Conservation (phyloP, 2,888 invertebrate genomes). For the Gryllus longicercus region DNA sequence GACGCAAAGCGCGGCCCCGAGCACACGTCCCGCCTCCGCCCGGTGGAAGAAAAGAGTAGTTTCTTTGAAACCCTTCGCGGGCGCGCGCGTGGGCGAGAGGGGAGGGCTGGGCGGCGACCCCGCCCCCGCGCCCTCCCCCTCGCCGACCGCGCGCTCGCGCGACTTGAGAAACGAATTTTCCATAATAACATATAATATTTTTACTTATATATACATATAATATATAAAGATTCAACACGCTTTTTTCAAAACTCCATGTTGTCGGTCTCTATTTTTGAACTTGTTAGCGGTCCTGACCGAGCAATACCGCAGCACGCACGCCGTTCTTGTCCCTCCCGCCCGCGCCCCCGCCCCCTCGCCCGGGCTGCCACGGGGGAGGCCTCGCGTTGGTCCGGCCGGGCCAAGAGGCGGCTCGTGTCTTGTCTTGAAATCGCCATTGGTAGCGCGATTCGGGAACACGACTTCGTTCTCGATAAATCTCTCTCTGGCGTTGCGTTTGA, state of each 20-base stretch:
- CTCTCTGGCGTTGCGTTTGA: no score
- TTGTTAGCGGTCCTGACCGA: slow-evolving; percentile 17
- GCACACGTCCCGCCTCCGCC: background rate
- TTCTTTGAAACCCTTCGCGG: background rate
- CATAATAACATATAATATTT: slow-evolving; percentile 1
- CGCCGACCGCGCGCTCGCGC: background rate
- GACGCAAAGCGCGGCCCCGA: no score
- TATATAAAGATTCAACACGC: background rate
- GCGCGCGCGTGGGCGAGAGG: background rate
- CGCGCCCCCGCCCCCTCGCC: background rate
- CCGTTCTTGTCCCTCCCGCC: background rate
- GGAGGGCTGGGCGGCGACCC: background rate
- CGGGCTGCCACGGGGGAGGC: no score
- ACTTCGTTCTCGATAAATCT: no score
- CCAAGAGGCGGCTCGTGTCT: no score
- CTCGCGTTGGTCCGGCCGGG: no score
- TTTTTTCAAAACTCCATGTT: slow-evolving; percentile 7
- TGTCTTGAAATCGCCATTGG: no score
- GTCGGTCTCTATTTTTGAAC: slow-evolving; percentile 17
- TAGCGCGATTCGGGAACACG: no score
- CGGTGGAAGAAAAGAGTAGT: slow-evolving; percentile 17
- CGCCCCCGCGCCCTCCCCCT: background rate
- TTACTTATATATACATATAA: slow-evolving; percentile 17
- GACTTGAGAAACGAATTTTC: slow-evolving; percentile 8
- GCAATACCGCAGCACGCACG: slow-evolving; percentile 17